Conservation (phyloP, 53 echinoderm and acorn worm genomes). For the Henricia sp. region DNA sequence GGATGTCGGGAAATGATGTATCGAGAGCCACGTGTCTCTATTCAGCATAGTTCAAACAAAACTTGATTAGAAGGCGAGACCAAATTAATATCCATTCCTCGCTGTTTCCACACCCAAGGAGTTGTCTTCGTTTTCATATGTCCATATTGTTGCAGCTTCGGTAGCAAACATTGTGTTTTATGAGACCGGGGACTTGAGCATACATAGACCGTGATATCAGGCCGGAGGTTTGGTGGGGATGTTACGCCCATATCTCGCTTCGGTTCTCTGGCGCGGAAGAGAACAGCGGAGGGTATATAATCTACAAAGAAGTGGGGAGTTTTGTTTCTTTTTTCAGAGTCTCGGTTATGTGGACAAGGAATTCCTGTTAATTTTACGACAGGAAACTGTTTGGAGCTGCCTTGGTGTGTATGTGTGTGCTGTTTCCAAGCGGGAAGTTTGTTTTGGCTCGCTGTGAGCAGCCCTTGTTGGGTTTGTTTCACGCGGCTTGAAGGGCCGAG, state of each 20-base stretch:
- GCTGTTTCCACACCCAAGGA: background rate
- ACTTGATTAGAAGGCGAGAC: constrained; percentile 41
- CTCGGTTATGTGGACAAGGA: too few relatives aligned
- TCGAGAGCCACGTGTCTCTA: constrained; percentile 16
- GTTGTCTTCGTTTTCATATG: constrained; percentile 10
- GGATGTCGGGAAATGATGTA: background rate
- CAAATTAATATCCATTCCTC: constrained; percentile 48
- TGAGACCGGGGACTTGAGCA: constrained; percentile 23
- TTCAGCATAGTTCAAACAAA: constrained; percentile 53
- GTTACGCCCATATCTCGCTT: background rate
- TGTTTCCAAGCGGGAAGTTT: too few relatives aligned
- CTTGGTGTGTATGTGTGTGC: constrained; percentile 16
- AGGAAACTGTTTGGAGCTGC: constrained; percentile 32
- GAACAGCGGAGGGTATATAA: background rate
- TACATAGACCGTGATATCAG: constrained; percentile 33
- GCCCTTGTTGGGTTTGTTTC: background rate
- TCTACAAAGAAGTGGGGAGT: constrained; percentile 6
- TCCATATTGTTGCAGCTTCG: constrained; percentile 18
- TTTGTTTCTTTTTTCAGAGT: too few relatives aligned
- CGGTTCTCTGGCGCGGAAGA: constrained; percentile 8
- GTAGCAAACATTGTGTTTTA: constrained; percentile 27
- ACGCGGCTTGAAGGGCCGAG: constrained; percentile 10
- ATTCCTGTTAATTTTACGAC: constrained; percentile 47
- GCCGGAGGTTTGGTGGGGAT: constrained; percentile 37
- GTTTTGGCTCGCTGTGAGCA: constrained; percentile 6